Evolutionary conservation across 2,888 invertebrate species (phyloP), one percentile per base, ranked within the genome.

Genomic region (Xestia c-nigrum): DNA sequence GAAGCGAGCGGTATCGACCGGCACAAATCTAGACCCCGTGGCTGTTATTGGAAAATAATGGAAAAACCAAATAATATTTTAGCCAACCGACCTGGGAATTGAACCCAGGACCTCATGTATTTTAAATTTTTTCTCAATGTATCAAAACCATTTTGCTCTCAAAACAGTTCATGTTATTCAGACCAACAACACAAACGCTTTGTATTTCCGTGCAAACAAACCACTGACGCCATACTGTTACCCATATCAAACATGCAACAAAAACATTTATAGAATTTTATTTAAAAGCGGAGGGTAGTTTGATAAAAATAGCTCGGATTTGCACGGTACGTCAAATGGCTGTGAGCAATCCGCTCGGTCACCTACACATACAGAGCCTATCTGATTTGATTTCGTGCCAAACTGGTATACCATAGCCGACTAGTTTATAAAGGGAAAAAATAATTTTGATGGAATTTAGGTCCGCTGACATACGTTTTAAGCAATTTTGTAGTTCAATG

Each of bases 371-470:
- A 73, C 73, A 72, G 47, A 14, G 50, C 16, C 31, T 81, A 81
- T 85, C 83, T 76, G 85, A 83, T 81, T 83, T 83, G 83, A 55
- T 57, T 57, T 57, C 65, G 52, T 85, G 83, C 83, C 81, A 83
- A 74, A 80, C 68, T 19, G 21, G 50, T 68, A 64, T 61, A 72
- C 71, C 61, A 43, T 43, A n/a, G n/a, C n/a, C n/a, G n/a, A n/a
- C n/a, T n/a, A n/a, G n/a, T n/a, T n/a, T n/a, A n/a, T n/a, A n/a
- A 55, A 16, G 0, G 14, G n/a, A n/a, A 16, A n/a, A 55, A 38
- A 14, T 21, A 19, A 47, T 52, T 5, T 46, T 50, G 14, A 50
- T 12, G 24, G 14, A 31, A 12, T 31, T 24, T 59, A 7, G 12
- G 31, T 16, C n/a, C 14, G 50, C 3, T 50, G 7, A 12, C 10